These are phyloP conservation scores for Pemphigus obesinymphae DNA, from an alignment of 1,140 invertebrate genomes.

Conservation along the genomic window DNA sequence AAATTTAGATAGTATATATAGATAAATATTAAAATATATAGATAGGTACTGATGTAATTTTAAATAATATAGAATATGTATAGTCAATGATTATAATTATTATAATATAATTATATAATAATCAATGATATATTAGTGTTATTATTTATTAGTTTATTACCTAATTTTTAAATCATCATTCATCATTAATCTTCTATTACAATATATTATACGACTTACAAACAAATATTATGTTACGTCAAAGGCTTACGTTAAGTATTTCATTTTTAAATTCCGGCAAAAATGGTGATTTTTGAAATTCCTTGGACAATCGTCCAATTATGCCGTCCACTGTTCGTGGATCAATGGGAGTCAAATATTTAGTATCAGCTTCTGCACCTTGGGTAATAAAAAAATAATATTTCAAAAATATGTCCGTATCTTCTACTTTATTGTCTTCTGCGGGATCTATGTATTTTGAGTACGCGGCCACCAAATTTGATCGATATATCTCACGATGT, in stretches of 20 bases:
- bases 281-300: constrained; percentile 34
- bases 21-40: too few relatives aligned
- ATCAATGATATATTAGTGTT: too few relatives aligned
- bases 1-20: too few relatives aligned
- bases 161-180: too few relatives aligned
- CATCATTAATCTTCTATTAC: too few relatives aligned
- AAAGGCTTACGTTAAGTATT: constrained; percentile 29
- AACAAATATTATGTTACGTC: too few relatives aligned
- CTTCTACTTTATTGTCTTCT: not conserved
- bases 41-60: too few relatives aligned
- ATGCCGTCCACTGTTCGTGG: constrained; percentile 9
- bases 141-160: too few relatives aligned
- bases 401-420: constrained; percentile 5
- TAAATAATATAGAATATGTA: too few relatives aligned
- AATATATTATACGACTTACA: too few relatives aligned
- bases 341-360: constrained; percentile 15
- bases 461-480: constrained; percentile 12
- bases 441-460: not conserved
- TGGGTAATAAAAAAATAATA: constrained; percentile 35
- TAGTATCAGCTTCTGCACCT: constrained; percentile 12
- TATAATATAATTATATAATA: too few relatives aligned
- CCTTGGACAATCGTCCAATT: not conserved
- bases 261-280: constrained; percentile 22
- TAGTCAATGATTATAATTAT: too few relatives aligned
- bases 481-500: not conserved